phyloP scores from a whole-genome alignment of 2,888 invertebrate genomes.

The Leptura quadrifasciata region DNA sequence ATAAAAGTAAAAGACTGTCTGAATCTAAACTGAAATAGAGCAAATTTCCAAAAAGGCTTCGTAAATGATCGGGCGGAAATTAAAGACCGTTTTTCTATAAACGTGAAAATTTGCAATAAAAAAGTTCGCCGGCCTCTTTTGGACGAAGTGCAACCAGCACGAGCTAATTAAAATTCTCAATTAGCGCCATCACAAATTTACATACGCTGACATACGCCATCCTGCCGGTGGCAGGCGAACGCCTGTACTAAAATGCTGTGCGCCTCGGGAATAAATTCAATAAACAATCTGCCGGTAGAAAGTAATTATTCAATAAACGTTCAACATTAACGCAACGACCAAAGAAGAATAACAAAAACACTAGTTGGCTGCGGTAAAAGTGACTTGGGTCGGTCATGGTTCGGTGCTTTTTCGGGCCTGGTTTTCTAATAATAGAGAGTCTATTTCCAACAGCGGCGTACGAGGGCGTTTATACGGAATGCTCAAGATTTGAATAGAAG shows the following conservation, averaged over 20 bases:
- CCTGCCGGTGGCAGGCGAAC: conserved; percentile 4
- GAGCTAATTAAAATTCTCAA: conserved; percentile 4
- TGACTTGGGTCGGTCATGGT: conserved; percentile 7
- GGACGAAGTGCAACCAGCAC: neutral
- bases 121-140: neutral
- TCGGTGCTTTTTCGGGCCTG: conserved; percentile 1
- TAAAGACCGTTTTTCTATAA: neutral
- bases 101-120: neutral
- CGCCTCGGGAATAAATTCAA: neutral
- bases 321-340: conserved; percentile 2
- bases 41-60: no score
- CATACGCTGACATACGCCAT: conserved; percentile 7
- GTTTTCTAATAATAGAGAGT: conserved; percentile 1
- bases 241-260: conserved; percentile 3
- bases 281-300: conserved; percentile 1
- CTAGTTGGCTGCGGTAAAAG: neutral
- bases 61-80: no score
- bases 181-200: neutral
- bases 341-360: conserved; percentile 3
- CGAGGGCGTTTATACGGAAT: neutral
- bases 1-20: no score
- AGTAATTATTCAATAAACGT: conserved; percentile 7
- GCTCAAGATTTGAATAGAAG: neutral
- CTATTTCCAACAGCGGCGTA: neutral
- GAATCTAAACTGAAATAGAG: no score